A percentile compares a stretch with the other conserved stretches of the same genome.
Evolutionary conservation across 2,113 vertebrate species (phyloP).

Genomic region (Aspiorhynchus laticeps): DNA sequence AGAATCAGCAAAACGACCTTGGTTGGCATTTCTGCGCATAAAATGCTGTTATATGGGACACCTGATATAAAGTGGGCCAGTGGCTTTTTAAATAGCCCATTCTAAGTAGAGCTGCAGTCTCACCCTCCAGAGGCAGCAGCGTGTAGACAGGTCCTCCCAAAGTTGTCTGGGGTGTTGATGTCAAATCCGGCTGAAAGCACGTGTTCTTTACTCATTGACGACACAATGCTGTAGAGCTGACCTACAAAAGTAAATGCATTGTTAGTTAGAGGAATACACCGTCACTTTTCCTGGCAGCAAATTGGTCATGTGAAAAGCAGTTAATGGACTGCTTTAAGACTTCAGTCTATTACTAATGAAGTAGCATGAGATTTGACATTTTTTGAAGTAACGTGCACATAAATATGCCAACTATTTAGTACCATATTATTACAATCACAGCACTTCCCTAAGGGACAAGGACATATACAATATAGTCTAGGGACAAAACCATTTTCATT

Average conservation of each 20-base stretch:
- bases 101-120: constrained; percentile 44
- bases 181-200: constrained; percentile 86
- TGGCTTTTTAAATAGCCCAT: constrained; percentile 15
- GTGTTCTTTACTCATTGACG: constrained; percentile 93
- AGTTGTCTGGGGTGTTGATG: constrained; percentile 89
- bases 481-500: not conserved
- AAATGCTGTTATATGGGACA: not conserved
- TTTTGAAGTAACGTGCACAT: not conserved
- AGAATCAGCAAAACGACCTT: not conserved
- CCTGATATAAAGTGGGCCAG: not conserved
- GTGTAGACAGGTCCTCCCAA: constrained; percentile 93
- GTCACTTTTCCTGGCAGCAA: not conserved
- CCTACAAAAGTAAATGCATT: constrained; percentile 68
- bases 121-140: constrained; percentile 97
- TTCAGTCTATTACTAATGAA: not conserved
- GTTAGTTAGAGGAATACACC: not conserved
- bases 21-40: constrained; percentile 5
- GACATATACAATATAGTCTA: not conserved
- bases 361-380: not conserved
- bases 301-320: not conserved
- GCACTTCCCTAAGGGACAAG: not conserved
- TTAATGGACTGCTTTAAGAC: not conserved
- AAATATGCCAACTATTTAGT: not conserved
- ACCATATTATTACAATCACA: not conserved
- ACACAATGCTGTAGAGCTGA: constrained; percentile 94